These are phyloP conservation scores for Syngnathoides biaculeatus DNA, from an alignment of 2,113 vertebrate species.

Conservation along the genomic window DNA sequence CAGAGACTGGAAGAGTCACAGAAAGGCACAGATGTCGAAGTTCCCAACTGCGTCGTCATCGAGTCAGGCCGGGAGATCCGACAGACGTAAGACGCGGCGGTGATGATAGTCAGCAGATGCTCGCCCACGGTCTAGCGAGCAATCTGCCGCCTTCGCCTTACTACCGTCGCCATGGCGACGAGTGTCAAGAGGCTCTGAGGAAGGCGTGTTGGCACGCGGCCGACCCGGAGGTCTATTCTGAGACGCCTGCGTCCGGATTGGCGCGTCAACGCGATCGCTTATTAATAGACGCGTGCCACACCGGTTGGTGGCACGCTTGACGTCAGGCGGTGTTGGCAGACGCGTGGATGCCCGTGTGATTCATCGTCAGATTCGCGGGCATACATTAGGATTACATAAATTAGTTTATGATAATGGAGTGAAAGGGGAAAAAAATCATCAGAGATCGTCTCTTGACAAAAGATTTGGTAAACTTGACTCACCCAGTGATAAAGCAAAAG, in stretches of 20 bases:
- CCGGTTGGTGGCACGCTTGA: conserved; percentile 6
- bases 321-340: neutral
- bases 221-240: conserved; percentile 64
- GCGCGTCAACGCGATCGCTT: conserved; percentile 36
- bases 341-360: neutral
- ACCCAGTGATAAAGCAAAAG: neutral
- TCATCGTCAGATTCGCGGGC: neutral
- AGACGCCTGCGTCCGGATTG: conserved; percentile 64
- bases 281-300: conserved; percentile 57
- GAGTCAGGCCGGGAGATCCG: conserved; percentile 39
- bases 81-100: conserved; percentile 46
- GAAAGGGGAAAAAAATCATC: neutral
- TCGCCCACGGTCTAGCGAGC: conserved; percentile 71
- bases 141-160: conserved; percentile 60
- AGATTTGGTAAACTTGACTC: neutral
- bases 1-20: too few species aligned
- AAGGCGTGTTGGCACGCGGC: conserved; percentile 49
- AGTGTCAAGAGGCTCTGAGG: conserved; percentile 58
- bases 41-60: neutral
- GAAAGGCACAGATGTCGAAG: too few species aligned
- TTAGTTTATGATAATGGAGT: neutral
- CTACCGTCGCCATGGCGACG: conserved; percentile 63
- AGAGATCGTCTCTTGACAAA: neutral
- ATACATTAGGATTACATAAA: neutral
- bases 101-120: conserved; percentile 45